Conservation (phyloP, 2,888 invertebrate species). For the Dusona sp. region DNA sequence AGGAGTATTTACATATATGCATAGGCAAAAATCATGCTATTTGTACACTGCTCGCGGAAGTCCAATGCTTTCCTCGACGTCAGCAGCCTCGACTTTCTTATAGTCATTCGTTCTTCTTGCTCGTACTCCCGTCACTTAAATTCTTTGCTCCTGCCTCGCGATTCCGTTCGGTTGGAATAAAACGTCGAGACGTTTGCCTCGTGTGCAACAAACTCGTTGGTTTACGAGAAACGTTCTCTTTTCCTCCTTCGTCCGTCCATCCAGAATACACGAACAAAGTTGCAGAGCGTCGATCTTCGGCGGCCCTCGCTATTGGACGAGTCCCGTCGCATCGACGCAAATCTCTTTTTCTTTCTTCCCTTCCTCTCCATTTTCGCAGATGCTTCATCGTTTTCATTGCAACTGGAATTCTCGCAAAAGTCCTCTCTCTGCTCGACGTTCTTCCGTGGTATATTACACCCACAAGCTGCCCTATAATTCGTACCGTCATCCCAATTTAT, state of each 20-base stretch:
- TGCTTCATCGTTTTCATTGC: constrained; percentile 58
- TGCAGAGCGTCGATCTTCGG: constrained; percentile 59
- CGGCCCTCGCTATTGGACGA: constrained; percentile 59
- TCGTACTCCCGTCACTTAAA: constrained; percentile 17
- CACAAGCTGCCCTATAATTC: constrained; percentile 46
- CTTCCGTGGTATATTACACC: constrained; percentile 16
- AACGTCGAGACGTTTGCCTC: constrained; percentile 62
- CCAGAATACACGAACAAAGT: constrained; percentile 64
- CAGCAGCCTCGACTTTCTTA: constrained; percentile 38
- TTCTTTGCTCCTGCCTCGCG: constrained; percentile 42
- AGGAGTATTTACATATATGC: no score
- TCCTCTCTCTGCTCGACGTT: constrained; percentile 9
- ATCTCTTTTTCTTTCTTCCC: constrained; percentile 25
- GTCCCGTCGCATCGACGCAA: constrained; percentile 61
- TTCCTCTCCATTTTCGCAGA: constrained; percentile 31
- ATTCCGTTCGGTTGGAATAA: constrained; percentile 65
- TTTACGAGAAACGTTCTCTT: constrained; percentile 70
- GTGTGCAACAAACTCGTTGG: constrained; percentile 70
- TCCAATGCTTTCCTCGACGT: constrained; percentile 46
- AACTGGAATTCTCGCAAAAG: constrained; percentile 52
- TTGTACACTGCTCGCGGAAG: constrained; percentile 55
- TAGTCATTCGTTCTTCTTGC: constrained; percentile 45
- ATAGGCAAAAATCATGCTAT: constrained; percentile 53
- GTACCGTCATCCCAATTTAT: constrained; percentile 53
- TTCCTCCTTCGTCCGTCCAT: constrained; percentile 27